Conservation (phyloP, 1,140 invertebrate genomes). For the Macrobrachium rosenbergii region DNA sequence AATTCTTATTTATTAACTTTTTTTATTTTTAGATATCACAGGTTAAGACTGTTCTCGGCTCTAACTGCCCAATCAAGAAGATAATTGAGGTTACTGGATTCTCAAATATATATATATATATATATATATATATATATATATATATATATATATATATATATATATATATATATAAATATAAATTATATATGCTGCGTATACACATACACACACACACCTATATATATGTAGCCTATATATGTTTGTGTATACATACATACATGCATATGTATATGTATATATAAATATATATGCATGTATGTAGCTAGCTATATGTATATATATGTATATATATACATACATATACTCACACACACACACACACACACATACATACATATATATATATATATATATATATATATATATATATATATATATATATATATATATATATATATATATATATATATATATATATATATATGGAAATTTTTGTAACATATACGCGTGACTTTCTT, state of each 20-base stretch:
- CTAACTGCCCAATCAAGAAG: too few species aligned
- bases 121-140: background rate
- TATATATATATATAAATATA: conserved; percentile 17
- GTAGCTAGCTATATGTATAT: conserved; percentile 9
- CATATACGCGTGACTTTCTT: too few species aligned
- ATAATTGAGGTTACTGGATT: too few species aligned
- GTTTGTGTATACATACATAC: background rate
- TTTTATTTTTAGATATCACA: too few species aligned
- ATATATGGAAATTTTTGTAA: too few species aligned
- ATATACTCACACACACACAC: background rate
- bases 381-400: conserved; percentile 16
- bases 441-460: too few species aligned
- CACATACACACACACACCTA: background rate
- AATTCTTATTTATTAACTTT: too few species aligned
- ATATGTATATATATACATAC: conserved; percentile 8
- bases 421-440: conserved; percentile 2
- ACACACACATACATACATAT: background rate
- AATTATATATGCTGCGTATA: background rate
- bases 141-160: conserved; percentile 3
- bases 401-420: conserved; percentile 11
- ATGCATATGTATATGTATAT: background rate
- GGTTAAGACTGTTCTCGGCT: too few species aligned
- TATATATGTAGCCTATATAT: conserved; percentile 17
- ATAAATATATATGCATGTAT: background rate
- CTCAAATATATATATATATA: too few species aligned